Conservation (phyloP, 2,888 invertebrate genomes). For the Lochmaea crataegi region DNA sequence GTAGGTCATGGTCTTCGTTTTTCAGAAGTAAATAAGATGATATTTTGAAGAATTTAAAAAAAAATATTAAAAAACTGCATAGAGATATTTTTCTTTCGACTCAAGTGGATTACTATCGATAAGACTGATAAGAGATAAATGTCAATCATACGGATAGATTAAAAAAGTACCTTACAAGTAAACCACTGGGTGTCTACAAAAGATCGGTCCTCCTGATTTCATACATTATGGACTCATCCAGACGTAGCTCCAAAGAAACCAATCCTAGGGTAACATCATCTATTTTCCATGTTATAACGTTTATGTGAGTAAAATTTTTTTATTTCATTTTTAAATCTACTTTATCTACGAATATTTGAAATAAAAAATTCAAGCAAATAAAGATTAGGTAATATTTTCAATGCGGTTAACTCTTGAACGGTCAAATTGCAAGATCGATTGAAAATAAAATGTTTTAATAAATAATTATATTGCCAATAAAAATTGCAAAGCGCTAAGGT, state of each 20-base stretch:
- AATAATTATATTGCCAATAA: too few species aligned
- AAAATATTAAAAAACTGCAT: neutral
- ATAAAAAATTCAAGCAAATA: neutral
- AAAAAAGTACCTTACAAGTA: neutral
- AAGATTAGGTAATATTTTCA: neutral
- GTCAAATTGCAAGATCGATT: too few species aligned
- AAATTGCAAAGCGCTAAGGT: too few species aligned
- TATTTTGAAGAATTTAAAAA: neutral
- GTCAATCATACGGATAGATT: neutral
- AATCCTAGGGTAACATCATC: conserved; percentile 5
- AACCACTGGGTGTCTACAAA: neutral
- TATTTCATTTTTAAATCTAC: neutral
- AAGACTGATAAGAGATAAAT: conserved; percentile 14
- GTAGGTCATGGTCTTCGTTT: neutral
- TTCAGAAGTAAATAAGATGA: neutral
- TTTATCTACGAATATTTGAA: neutral
- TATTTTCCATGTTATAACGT: conserved; percentile 5
- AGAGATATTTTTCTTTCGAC: neutral
- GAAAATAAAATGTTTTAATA: too few species aligned
- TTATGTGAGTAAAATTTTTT: conserved; percentile 7
- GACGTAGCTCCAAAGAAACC: neutral
- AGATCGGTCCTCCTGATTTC: neutral
- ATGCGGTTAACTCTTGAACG: too few species aligned
- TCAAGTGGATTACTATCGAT: conserved; percentile 7
- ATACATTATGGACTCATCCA: conserved; percentile 4